These are phyloP conservation scores for Spinibarbus caldwelli DNA, from an alignment of 2,797 vertebrate species.

Conservation along the genomic window DNA sequence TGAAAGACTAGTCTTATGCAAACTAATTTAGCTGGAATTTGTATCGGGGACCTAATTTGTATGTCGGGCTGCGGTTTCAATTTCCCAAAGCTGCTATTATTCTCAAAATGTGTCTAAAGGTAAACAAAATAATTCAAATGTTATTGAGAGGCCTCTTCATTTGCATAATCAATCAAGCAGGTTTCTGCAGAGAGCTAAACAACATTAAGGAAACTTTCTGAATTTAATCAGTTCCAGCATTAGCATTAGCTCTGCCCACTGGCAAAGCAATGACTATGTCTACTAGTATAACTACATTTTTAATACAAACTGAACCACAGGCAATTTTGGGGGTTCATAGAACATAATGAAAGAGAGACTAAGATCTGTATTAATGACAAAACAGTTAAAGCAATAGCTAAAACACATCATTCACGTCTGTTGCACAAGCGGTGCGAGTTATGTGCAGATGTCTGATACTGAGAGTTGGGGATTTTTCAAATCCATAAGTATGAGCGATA, in stretches of 20 bases:
- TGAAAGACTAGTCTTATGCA: slow-evolving; percentile 32
- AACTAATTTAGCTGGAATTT: slow-evolving; percentile 43
- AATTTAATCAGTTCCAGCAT: slow-evolving; percentile 37
- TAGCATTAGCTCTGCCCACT: slow-evolving; percentile 40
- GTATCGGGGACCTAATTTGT: neutral
- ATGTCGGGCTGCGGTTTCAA: slow-evolving; percentile 37
- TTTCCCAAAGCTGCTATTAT: slow-evolving; percentile 43
- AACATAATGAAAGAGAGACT: slow-evolving; percentile 13
- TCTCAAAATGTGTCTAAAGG: slow-evolving; percentile 33
- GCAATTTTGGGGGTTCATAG: neutral
- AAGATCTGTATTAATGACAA: neutral
- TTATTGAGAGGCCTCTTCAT: slow-evolving; percentile 35
- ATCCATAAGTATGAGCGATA: neutral
- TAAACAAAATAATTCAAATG: slow-evolving; percentile 45
- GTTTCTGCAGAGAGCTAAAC: slow-evolving; percentile 36
- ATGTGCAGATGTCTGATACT: neutral
- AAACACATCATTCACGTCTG: slow-evolving; percentile 7
- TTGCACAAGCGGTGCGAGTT: neutral
- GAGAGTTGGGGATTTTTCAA: neutral
- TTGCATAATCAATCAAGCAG: slow-evolving; percentile 48
- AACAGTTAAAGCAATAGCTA: slow-evolving; percentile 1
- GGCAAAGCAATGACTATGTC: slow-evolving; percentile 34
- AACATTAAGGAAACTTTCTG: slow-evolving; percentile 30
- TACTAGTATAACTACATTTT: slow-evolving; percentile 18
- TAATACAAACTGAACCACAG: slow-evolving; percentile 35